Evolutionary conservation across 2,113 vertebrate species (phyloP).

Genomic region (Periophthalmodon schlosseri): DNA sequence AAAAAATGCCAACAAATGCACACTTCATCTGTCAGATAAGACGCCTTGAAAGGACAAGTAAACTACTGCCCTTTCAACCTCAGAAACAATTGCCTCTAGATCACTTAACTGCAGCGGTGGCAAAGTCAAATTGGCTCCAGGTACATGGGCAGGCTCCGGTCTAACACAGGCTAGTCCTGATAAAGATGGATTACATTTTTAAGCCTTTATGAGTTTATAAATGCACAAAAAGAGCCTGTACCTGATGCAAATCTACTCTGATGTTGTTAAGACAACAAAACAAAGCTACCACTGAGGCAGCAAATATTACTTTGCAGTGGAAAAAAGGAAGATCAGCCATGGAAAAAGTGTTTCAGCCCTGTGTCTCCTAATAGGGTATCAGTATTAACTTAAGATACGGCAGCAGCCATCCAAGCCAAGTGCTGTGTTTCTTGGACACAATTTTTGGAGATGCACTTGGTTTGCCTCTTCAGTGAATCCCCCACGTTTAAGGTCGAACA

Average conservation of each 20-base stretch:
- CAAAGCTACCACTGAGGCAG: constrained; percentile 7
- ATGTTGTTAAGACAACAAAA: constrained; percentile 12
- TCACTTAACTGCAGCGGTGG: constrained; percentile 24
- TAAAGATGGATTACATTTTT: not conserved
- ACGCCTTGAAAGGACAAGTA: constrained; percentile 5
- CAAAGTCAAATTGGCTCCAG: constrained; percentile 40
- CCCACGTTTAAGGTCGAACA: constrained; percentile 27
- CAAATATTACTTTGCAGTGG: constrained; percentile 7
- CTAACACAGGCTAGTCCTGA: not conserved
- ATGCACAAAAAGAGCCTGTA: not conserved
- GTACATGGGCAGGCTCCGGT: constrained; percentile 12
- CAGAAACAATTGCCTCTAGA: constrained; percentile 12
- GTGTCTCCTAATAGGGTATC: constrained; percentile 13
- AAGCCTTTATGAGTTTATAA: not conserved
- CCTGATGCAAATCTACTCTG: not conserved
- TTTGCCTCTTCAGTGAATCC: constrained; percentile 56
- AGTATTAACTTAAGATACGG: constrained; percentile 24
- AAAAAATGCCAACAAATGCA: not conserved
- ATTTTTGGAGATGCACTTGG: constrained; percentile 44
- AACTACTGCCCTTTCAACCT: constrained; percentile 25
- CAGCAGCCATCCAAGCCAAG: constrained; percentile 17
- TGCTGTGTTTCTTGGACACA: constrained; percentile 35
- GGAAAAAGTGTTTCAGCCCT: constrained; percentile 22
- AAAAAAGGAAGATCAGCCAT: constrained; percentile 12
- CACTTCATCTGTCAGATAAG: constrained; percentile 1